Conservation (phyloP, 1,140 invertebrate genomes). For the Scylla paramamosain region DNA sequence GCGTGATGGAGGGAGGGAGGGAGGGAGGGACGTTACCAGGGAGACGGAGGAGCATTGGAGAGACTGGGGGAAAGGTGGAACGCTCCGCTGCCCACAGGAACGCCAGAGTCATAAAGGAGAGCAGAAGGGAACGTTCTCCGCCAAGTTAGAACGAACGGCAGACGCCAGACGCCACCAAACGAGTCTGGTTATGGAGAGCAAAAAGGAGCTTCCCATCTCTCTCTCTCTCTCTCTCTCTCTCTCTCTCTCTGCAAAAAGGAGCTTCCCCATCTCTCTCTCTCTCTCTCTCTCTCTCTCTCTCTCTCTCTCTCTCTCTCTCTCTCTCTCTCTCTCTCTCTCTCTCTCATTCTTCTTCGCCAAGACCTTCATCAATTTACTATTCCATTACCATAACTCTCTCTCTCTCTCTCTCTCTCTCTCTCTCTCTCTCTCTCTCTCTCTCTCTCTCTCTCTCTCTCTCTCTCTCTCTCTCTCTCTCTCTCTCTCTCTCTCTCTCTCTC, state of each 20-base stretch:
- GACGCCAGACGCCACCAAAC: neutral
- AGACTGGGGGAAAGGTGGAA: neutral
- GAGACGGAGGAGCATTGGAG: neutral
- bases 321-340: neutral
- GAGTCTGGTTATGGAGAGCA: too few relatives aligned
- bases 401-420: neutral
- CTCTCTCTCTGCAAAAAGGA: too few relatives aligned
- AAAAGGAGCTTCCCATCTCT: neutral
- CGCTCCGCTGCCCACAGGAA: neutral
- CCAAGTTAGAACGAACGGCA: neutral
- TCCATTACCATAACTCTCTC: neutral
- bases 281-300: neutral
- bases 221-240: constrained; percentile 1
- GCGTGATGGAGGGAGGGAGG: neutral
- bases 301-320: neutral
- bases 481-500: too few relatives aligned
- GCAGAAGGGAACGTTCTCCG: neutral
- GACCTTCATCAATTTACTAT: too few relatives aligned
- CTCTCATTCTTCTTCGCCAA: too few relatives aligned
- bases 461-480: neutral
- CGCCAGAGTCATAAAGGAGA: neutral
- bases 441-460: neutral
- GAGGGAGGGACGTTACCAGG: neutral
- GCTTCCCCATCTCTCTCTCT: neutral
- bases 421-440: neutral